phyloP scores from a whole-genome alignment of 2,113 vertebrate genomes.

The Myotis lucifugus region DNA sequence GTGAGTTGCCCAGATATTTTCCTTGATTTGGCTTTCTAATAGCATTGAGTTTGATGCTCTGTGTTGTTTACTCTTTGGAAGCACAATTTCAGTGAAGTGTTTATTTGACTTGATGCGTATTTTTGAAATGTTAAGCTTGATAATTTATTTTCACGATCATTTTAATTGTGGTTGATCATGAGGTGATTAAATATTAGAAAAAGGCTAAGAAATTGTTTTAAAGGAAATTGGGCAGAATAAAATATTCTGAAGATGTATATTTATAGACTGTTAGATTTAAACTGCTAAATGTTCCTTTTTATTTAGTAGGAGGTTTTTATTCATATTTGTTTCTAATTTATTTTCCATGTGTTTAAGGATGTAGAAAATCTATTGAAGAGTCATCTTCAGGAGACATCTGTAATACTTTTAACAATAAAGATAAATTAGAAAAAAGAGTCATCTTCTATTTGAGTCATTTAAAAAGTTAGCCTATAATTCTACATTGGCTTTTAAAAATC shows the following conservation, averaged over 20 bases:
- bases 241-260: slow-evolving; percentile 26
- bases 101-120: slow-evolving; percentile 11
- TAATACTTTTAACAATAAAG: no score
- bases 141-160: slow-evolving; percentile 44
- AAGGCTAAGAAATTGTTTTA: slow-evolving; percentile 29
- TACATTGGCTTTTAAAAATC: not conserved
- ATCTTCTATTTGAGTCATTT: not conserved
- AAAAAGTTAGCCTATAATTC: not conserved
- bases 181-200: not conserved
- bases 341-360: not conserved
- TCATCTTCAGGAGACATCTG: not conserved
- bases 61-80: slow-evolving; percentile 33
- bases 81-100: not conserved
- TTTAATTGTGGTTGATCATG: not conserved
- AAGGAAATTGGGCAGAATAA: slow-evolving; percentile 31
- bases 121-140: slow-evolving; percentile 46
- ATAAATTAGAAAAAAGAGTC: not conserved
- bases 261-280: slow-evolving; percentile 24
- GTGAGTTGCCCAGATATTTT: slow-evolving; percentile 2
- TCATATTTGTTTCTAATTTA: slow-evolving; percentile 22
- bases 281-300: not conserved
- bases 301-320: slow-evolving; percentile 11
- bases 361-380: slow-evolving; percentile 23
- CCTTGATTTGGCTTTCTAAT: slow-evolving; percentile 26
- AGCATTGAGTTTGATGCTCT: not conserved